Base-by-base conservation (phyloP, 2,797 vertebrate genomes). In the Bryconaethiops microstoma region DNA sequence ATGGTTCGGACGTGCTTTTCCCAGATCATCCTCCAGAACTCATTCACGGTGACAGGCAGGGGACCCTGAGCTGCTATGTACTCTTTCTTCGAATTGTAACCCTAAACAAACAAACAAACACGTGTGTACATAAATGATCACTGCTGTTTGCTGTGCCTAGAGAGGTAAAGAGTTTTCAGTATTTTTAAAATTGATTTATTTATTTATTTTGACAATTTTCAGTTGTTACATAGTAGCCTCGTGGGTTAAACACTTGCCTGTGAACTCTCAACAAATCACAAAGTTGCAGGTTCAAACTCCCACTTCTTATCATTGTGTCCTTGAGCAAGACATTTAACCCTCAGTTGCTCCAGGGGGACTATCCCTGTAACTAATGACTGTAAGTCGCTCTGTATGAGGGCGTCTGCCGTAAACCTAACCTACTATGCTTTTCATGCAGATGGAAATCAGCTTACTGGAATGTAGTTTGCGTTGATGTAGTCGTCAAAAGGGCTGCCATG, bases 21-120 rank as follows among this genome's bases (percentile, higher is more conserved):
- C 98, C 98, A 99, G 87, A 99, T 92, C 97, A 99, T 98, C 83
- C 94, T 95, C 98, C 98, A 99, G 90, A 98, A 99, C 67, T 98
- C 97, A 42, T 91, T 94, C 85, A 97, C 90, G 8, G 98, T 99
- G 74, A 87, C 86, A n/a, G 96, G 94, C 75, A 99, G 88, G n/a
- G 97, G 97, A 62, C 98, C 98, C 88, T 99, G 98, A 45, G 97
- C 95, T 84, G 97, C 98, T 87, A 99, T 97, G 78, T 95, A 99
- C 25, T 97, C 96, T 87, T 93, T 97, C 88, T 91, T 95, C 76
- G 94, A 96, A 87, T 92, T 96, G 90, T 96, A 97, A 62, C 97
- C 97, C 98, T 99, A 83, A 83, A 0, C 45, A 29, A 25, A 88
- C n/a, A n/a, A n/a, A n/a, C 78, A 80, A 54, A 83, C 62, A 77